A percentile compares a stretch with the other conserved stretches of the same genome.
These are phyloP conservation scores for Scaptomyza flava DNA, from an alignment of 2,888 invertebrate species.

Conservation along the genomic window DNA sequence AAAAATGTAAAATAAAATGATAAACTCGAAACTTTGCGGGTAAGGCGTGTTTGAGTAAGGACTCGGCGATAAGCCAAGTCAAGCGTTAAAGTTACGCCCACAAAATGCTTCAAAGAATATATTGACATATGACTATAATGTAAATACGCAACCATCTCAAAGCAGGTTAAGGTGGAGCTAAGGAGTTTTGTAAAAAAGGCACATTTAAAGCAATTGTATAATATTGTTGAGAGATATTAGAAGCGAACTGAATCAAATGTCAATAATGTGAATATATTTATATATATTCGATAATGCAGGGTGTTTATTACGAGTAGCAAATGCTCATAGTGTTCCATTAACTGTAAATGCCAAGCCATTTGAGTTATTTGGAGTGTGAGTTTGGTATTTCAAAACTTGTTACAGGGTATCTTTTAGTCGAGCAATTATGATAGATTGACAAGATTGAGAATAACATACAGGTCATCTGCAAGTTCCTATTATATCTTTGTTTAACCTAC, in stretches of 20 bases:
- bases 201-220: not conserved
- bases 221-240: not conserved
- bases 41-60: constrained; percentile 41
- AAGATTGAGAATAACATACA: not conserved
- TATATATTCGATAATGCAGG: too few species aligned
- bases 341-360: not conserved
- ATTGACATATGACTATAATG: constrained; percentile 71
- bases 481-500: too few species aligned
- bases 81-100: constrained; percentile 56
- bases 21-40: constrained; percentile 42
- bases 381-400: too few species aligned
- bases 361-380: not conserved
- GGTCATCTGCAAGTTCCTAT: too few species aligned
- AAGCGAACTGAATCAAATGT: not conserved
- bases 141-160: constrained; percentile 32
- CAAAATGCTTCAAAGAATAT: constrained; percentile 56
- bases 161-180: not conserved
- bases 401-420: not conserved
- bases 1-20: constrained; percentile 28
- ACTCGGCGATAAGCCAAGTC: constrained; percentile 54
- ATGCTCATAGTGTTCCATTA: not conserved
- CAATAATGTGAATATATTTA: not conserved
- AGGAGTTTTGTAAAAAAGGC: constrained; percentile 17
- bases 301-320: not conserved
- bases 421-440: not conserved